These are phyloP conservation scores for Sarcoramphus papa DNA, from an alignment of 2,797 vertebrate species.

Conservation along the genomic window DNA sequence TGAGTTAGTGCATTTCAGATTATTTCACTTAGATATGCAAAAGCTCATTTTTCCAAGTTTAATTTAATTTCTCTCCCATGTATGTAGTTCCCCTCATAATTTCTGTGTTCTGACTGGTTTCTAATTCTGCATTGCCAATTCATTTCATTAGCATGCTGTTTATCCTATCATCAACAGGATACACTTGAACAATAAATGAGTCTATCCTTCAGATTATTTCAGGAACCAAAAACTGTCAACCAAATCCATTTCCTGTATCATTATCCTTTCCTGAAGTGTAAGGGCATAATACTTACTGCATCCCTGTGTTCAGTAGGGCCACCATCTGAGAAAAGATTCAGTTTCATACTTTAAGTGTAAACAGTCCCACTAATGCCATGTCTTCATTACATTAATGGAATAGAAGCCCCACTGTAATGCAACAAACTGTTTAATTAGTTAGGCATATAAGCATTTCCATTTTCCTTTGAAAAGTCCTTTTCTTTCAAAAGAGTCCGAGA, in stretches of 20 bases:
- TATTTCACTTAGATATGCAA: background rate
- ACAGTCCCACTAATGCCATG: background rate
- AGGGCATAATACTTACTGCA: background rate
- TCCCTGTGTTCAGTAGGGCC: background rate
- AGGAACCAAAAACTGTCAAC: background rate
- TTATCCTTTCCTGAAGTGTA: slow-evolving; percentile 11
- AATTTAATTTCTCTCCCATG: background rate
- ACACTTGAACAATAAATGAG: slow-evolving; percentile 15
- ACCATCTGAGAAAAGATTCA: background rate
- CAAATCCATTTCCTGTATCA: background rate
- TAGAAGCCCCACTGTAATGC: background rate
- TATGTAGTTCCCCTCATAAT: background rate
- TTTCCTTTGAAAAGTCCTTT: background rate
- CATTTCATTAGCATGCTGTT: background rate
- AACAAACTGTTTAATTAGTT: slow-evolving; percentile 18
- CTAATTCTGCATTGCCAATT: background rate
- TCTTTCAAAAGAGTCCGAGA: background rate
- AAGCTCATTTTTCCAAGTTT: background rate
- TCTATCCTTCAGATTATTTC: slow-evolving; percentile 12
- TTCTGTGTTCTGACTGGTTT: background rate
- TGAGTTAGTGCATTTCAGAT: background rate
- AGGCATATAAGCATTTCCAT: background rate
- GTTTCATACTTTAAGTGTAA: background rate
- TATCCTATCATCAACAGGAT: background rate
- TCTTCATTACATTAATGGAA: background rate